Evolutionary conservation across 2,888 invertebrate genomes (phyloP), one percentile per base, ranked within the genome.

Genomic region (Pachycephus smyrnensis): DNA sequence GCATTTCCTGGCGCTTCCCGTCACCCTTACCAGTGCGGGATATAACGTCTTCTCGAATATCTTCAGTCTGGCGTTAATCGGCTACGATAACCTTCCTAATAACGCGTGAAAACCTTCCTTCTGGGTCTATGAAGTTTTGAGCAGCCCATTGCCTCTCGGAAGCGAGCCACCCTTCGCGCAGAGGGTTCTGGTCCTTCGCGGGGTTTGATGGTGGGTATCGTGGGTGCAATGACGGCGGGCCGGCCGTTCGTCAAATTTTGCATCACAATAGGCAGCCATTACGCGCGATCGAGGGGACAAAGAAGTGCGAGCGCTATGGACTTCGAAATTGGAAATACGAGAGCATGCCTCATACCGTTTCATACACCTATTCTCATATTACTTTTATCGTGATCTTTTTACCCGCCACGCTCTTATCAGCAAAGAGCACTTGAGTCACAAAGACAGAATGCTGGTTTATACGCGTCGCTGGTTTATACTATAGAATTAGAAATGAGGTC

Each of bases 1-100:
- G 83, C 82, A 80, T 86, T 82, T 82, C 82, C 55, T 23, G 23
- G 55, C 23, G 55, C 55, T 55, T 55, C 71, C 81, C 82, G 80
- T 82, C 85, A 82, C 82, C 80, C 81, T 80, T 77, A 71, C 75
- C 71, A 31, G 71, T 33, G 31, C 23, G 55, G 55, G 23, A 23
- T 55, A 55, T 55, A 55, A 55, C 55, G 55, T 55, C 55, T 55
- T 55, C 55, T 55, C 55, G 23, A 55, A 55, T 55, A 55, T 55
- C 55, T 55, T 55, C 23, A 55, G 55, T 55, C 55, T 55, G 55
- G 55, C 55, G 23, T 55, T 55, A 55, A 55, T 55, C 55, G 55
- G 55, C 55, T 55, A 55, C 55, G 55, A 55, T 55, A 55, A 55
- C 55, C 23, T 55, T 55, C 55, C 55, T 55, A 55, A 55, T 55